These are phyloP conservation scores for Neotoxoptera formosana DNA, from an alignment of 1,140 invertebrate species.

Conservation along the genomic window DNA sequence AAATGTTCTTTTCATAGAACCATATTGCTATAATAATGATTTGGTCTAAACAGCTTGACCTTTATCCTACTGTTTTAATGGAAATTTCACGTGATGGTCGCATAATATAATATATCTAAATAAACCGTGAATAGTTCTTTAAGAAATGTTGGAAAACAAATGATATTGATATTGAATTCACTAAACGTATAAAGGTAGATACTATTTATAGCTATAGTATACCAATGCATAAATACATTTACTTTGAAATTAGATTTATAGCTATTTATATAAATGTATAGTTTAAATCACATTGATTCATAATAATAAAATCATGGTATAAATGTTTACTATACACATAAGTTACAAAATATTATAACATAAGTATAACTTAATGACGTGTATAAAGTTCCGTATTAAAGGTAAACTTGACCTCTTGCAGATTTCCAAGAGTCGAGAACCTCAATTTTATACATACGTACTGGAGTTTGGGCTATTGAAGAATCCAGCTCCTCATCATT, in stretches of 20 bases:
- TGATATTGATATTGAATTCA: not conserved
- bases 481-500: not conserved
- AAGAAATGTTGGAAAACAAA: conserved; percentile 8
- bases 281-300: conserved; percentile 39
- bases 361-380: not conserved
- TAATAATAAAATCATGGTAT: not conserved
- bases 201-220: not conserved
- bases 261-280: not conserved
- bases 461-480: conserved; percentile 20
- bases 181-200: not conserved
- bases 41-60: not conserved
- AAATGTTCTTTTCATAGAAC: not conserved
- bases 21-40: not conserved
- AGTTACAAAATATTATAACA: not conserved
- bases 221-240: not conserved
- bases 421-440: conserved; percentile 51
- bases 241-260: not conserved
- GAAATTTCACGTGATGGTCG: not conserved
- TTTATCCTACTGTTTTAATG: not conserved
- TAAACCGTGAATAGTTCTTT: not conserved
- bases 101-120: not conserved
- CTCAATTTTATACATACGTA: conserved; percentile 51
- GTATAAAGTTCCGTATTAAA: not conserved
- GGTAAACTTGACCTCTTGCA: conserved; percentile 43
- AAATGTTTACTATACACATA: not conserved